A percentile compares a stretch with the other conserved stretches of the same genome.
Evolutionary conservation across 2,113 vertebrate genomes (phyloP).

Genomic region (Galbula dea): DNA sequence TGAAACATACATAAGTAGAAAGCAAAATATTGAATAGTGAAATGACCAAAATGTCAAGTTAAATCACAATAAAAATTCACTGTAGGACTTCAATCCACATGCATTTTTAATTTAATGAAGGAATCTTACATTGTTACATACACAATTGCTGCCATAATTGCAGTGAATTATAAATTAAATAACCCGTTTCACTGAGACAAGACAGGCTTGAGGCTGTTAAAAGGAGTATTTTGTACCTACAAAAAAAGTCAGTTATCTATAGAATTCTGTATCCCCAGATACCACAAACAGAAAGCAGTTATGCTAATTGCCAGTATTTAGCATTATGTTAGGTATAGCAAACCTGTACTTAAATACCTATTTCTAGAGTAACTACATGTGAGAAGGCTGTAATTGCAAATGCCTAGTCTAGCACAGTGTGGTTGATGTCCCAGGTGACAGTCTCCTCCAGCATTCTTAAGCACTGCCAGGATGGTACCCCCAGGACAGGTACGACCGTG

Average conservation of each 20-base stretch:
- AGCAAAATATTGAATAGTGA: background rate
- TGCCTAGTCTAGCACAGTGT: background rate
- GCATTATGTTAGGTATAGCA: background rate
- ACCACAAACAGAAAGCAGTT: background rate
- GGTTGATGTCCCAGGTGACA: background rate
- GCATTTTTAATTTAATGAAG: conserved; percentile 1
- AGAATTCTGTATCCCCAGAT: background rate
- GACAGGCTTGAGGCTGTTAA: background rate
- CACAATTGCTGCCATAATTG: background rate
- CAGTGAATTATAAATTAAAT: background rate
- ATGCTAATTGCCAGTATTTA: background rate
- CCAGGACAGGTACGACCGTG: rapidly evolving
- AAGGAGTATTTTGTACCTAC: background rate
- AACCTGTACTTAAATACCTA: conserved; percentile 29
- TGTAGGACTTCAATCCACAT: background rate
- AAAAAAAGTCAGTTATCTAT: background rate
- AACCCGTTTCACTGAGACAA: background rate
- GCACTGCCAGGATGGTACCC: background rate
- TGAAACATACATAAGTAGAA: background rate
- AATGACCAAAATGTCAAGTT: background rate
- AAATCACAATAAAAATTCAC: background rate
- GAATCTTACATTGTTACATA: background rate
- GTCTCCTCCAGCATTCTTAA: background rate
- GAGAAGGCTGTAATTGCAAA: background rate
- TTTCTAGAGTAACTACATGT: conserved; percentile 18